A percentile compares a stretch with the other conserved stretches of the same genome.
These are phyloP conservation scores for Australoheros scitulus DNA, from an alignment of 2,113 vertebrate species.

Conservation along the genomic window DNA sequence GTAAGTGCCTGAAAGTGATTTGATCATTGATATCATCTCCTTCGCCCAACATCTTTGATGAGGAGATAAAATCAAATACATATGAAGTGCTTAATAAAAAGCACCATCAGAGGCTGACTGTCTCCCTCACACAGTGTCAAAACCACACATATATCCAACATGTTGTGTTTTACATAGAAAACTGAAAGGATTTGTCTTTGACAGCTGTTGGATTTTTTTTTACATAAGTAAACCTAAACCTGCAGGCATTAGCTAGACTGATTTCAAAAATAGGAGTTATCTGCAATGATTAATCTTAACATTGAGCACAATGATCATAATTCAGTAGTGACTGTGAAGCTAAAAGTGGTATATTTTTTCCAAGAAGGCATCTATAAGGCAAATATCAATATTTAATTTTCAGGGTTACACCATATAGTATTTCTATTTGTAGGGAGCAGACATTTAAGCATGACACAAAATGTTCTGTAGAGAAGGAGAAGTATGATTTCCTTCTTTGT, in stretches of 20 bases:
- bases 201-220: slow-evolving; percentile 58
- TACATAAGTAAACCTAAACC: slow-evolving; percentile 50
- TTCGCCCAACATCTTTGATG: slow-evolving; percentile 47
- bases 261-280: not conserved
- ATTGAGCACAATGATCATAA: slow-evolving; percentile 21
- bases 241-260: slow-evolving; percentile 25
- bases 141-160: not conserved
- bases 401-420: slow-evolving; percentile 4
- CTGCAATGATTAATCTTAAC: slow-evolving; percentile 35
- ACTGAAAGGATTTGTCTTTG: slow-evolving; percentile 47
- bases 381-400: slow-evolving; percentile 43
- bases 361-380: slow-evolving; percentile 67
- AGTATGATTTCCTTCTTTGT: slow-evolving; percentile 8
- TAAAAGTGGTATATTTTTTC: slow-evolving; percentile 30
- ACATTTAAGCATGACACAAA: slow-evolving; percentile 12
- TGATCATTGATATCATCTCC: slow-evolving; percentile 67
- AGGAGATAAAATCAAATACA: slow-evolving; percentile 61
- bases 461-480: not conserved
- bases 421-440: slow-evolving; percentile 12
- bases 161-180: slow-evolving; percentile 22
- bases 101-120: slow-evolving; percentile 1
- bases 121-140: slow-evolving; percentile 27
- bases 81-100: slow-evolving; percentile 39
- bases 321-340: slow-evolving; percentile 29
- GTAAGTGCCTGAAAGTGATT: slow-evolving; percentile 65